Percentiles rank a stretch among this genome's conserved stretches.
Evolutionary conservation across 2,888 invertebrate species (phyloP).

Genomic region (Erynnis tages): DNA sequence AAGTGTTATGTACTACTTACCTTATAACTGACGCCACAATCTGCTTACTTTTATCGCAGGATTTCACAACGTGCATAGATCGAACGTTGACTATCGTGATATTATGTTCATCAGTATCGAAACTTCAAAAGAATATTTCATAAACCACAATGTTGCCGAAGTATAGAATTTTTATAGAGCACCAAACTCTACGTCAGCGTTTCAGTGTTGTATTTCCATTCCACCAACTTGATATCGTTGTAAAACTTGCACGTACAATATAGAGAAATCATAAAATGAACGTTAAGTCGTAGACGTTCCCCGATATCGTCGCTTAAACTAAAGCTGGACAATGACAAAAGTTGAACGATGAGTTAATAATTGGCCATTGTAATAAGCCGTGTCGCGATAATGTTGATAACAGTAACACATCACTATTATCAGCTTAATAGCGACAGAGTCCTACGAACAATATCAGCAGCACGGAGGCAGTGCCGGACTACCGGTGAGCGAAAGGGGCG

Average conservation of each 20-base stretch:
- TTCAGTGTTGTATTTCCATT: not conserved
- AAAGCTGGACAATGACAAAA: not conserved
- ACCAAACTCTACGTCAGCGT: not conserved
- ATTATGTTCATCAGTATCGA: not conserved
- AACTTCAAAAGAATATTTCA: not conserved
- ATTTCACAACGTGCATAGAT: conserved; percentile 1
- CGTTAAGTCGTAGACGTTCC: no score
- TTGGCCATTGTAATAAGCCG: conserved; percentile 41
- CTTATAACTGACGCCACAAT: conserved; percentile 26
- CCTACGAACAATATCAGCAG: conserved; percentile 54
- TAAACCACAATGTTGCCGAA: no score
- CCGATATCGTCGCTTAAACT: no score
- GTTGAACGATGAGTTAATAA: conserved; percentile 15
- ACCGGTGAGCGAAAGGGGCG: no score
- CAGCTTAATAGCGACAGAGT: conserved; percentile 47
- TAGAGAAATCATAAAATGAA: no score
- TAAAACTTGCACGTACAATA: no score
- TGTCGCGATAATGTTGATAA: conserved; percentile 53
- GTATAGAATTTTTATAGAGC: no score
- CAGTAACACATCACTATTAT: conserved; percentile 60
- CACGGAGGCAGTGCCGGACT: no score
- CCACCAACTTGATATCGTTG: not conserved
- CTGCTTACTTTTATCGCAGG: conserved; percentile 23
- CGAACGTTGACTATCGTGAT: not conserved
- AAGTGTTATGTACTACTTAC: no score